These are phyloP conservation scores for Poecile montanus DNA, from an alignment of 2,797 vertebrate species.

Conservation along the genomic window DNA sequence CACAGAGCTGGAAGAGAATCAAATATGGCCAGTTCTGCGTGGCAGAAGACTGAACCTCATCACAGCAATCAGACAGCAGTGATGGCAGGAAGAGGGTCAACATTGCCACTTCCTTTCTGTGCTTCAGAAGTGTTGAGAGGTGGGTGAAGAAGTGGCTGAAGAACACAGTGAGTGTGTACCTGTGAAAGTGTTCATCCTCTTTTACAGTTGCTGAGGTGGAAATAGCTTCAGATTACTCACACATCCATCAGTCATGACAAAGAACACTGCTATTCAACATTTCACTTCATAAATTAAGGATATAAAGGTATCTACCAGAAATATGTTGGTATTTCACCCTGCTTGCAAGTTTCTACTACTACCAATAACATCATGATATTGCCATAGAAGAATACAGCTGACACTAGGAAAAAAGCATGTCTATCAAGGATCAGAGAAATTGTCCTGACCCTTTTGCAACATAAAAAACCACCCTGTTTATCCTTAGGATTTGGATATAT, in stretches of 20 bases:
- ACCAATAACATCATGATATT: not conserved
- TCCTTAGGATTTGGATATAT: not conserved
- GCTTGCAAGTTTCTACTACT: not conserved
- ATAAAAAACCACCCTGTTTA: not conserved
- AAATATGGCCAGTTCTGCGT: rapidly evolving
- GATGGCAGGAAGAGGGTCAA: not conserved
- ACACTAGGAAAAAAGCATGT: not conserved
- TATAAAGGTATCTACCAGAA: not conserved
- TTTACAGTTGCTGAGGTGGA: not conserved
- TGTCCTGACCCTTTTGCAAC: not conserved
- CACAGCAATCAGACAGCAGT: not conserved
- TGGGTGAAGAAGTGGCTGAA: not conserved
- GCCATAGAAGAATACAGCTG: not conserved
- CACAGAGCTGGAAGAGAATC: not conserved
- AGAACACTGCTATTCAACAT: not conserved
- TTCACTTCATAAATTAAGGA: not conserved
- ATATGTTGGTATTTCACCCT: not conserved
- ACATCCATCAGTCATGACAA: not conserved
- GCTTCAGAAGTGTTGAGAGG: not conserved
- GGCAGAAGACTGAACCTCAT: not conserved
- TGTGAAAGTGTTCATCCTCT: not conserved
- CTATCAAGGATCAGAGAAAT: not conserved
- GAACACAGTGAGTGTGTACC: rapidly evolving
- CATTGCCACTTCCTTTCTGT: not conserved
- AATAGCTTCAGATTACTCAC: not conserved